These are phyloP conservation scores for Halcyon badia DNA, from an alignment of 2,797 vertebrate genomes.

Conservation along the genomic window DNA sequence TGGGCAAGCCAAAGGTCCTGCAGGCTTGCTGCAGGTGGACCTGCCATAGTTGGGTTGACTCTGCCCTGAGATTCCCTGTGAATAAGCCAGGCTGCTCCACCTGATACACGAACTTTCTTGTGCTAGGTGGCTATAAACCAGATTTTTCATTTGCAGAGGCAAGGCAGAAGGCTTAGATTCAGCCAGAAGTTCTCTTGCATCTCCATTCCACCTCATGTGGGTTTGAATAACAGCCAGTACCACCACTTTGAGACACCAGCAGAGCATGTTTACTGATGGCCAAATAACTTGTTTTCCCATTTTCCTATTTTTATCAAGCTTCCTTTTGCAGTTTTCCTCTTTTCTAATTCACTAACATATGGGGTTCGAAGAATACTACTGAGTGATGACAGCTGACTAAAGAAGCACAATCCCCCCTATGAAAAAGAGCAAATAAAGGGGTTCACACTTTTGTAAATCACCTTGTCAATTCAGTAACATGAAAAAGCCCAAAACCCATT, in stretches of 20 bases:
- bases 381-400: background rate
- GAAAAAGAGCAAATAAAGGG: background rate
- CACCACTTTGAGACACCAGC: background rate
- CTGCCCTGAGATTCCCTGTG: background rate
- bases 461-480: background rate
- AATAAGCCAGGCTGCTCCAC: background rate
- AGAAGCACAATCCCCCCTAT: background rate
- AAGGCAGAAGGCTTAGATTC: background rate
- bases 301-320: background rate
- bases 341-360: background rate
- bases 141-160: background rate
- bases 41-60: background rate
- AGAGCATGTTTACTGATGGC: background rate
- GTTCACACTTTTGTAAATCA: background rate
- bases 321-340: background rate
- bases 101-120: background rate
- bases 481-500: background rate
- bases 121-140: background rate
- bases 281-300: background rate
- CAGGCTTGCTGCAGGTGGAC: background rate
- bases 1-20: background rate
- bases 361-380: background rate
- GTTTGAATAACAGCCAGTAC: background rate
- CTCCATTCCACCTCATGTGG: background rate
- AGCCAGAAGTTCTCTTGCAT: background rate